Base-by-base conservation (phyloP, 2,797 vertebrate genomes). In the Orientallactaga sibirica region DNA sequence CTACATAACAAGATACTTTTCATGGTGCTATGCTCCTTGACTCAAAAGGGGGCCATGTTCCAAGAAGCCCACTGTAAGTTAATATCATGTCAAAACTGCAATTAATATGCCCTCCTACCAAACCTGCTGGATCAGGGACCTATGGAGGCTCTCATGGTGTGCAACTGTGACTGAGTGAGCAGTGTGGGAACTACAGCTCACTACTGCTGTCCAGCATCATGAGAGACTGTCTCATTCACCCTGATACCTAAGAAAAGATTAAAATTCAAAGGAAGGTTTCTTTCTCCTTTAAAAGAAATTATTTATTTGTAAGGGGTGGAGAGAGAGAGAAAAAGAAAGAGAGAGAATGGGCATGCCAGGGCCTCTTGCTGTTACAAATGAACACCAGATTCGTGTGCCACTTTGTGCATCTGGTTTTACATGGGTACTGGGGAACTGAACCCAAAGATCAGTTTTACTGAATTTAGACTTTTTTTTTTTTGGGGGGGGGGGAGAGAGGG, bases 211-310 rank as follows among this genome's bases (percentile, higher is more conserved):
- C 33, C 27, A 77, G 33, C 27, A 15, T 25, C 71, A 12, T 16
- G 27, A 66, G 24, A 58, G 48, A 68, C 2, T 12, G 3, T 10
- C 1, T 0, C 24, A 7, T 2, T 4, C n/a, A 78, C 4, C 37
- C 3, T 14, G 66, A 67, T 33, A 24, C 27, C 29, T 3, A 20
- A 41, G 18, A 61, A 61, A 37, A 55, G 64, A 77, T 18, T 1
- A 19, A 33, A 29, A 73, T 24, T 55, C 55, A n/a, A 64, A 76
- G 55, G 73, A 18, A 4, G 1, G 48, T 48, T 8, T 48, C 48
- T 8, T 48, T 48, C 48, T 48, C 10, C 48, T 48, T 48, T 48
- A 48, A 58, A 16, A 58, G 55, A 58, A 58, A 58, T 58, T 58
- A 58, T 58, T 58, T 58, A 58, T 48, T 48, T 48, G 6, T 8